phyloP scores from a whole-genome alignment of 2,797 vertebrate species.

The Coluber constrictor region DNA sequence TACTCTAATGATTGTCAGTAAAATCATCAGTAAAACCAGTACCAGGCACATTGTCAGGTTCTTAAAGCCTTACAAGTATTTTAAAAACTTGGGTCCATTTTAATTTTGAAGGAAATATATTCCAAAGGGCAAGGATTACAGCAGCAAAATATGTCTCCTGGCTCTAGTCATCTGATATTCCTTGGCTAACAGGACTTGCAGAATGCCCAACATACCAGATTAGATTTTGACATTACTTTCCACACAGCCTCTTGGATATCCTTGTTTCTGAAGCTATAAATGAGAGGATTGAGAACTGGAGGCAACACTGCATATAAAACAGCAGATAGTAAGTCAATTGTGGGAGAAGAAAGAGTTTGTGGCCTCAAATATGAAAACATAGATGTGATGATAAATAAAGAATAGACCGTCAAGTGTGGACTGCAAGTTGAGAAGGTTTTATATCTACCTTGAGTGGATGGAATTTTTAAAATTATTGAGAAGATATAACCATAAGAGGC shows the following conservation, averaged over 20 bases:
- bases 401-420: slow-evolving; percentile 42
- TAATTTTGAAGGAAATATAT: background rate
- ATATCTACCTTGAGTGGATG: slow-evolving; percentile 35
- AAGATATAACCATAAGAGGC: slow-evolving; percentile 9
- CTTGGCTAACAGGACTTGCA: too few species aligned
- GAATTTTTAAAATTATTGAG: slow-evolving; percentile 18
- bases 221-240: background rate
- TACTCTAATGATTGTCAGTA: too few species aligned
- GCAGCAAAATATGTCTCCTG: too few species aligned
- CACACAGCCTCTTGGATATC: background rate
- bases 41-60: too few species aligned
- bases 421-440: slow-evolving; percentile 57
- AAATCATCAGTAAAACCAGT: too few species aligned
- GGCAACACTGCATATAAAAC: background rate
- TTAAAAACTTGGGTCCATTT: background rate
- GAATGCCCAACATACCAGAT: too few species aligned
- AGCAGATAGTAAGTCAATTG: background rate
- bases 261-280: background rate
- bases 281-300: background rate
- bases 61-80: too few species aligned
- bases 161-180: too few species aligned
- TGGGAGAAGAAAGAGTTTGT: background rate
- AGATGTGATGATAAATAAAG: background rate
- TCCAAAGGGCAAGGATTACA: too few species aligned
- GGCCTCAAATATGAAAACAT: background rate